These are phyloP conservation scores for Pogonophryne albipinna DNA, from an alignment of 2,797 vertebrate species.

Conservation along the genomic window DNA sequence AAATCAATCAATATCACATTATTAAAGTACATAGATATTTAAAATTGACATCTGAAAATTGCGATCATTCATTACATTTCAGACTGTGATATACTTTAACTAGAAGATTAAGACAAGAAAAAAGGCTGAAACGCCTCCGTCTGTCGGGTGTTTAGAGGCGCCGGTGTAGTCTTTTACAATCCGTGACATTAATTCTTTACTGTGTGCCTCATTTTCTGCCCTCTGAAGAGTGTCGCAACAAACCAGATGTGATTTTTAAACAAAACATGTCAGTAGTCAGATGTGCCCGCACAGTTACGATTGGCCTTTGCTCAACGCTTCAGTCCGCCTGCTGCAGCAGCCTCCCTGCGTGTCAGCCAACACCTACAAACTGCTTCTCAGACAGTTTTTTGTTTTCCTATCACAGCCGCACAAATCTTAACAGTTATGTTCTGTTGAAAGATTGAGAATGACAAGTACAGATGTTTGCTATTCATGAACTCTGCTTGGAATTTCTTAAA, in stretches of 20 bases:
- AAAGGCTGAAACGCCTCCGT: constrained; percentile 21
- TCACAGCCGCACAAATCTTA: constrained; percentile 59
- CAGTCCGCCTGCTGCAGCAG: constrained; percentile 53
- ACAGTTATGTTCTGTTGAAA: constrained; percentile 45
- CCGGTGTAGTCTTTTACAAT: constrained; percentile 64
- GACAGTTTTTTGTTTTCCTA: constrained; percentile 65
- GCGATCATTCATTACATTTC: neutral
- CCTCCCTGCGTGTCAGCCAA: constrained; percentile 71
- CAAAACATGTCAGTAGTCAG: constrained; percentile 61
- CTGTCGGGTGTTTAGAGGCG: constrained; percentile 51
- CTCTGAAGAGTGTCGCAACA: constrained; percentile 67
- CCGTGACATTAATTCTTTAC: constrained; percentile 75
- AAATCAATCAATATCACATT: neutral
- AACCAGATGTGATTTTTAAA: constrained; percentile 80
- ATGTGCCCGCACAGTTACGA: constrained; percentile 62
- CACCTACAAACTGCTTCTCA: constrained; percentile 71
- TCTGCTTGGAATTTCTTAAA: constrained; percentile 25
- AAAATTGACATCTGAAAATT: neutral
- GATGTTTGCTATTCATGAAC: constrained; percentile 55
- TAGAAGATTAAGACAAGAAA: neutral
- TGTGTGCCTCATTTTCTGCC: constrained; percentile 68
- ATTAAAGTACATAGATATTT: neutral
- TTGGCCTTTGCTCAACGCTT: constrained; percentile 61
- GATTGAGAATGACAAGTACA: constrained; percentile 51
- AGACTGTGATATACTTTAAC: constrained; percentile 33